Conservation (phyloP, 2,113 vertebrate species). For the Albula glossodonta region DNA sequence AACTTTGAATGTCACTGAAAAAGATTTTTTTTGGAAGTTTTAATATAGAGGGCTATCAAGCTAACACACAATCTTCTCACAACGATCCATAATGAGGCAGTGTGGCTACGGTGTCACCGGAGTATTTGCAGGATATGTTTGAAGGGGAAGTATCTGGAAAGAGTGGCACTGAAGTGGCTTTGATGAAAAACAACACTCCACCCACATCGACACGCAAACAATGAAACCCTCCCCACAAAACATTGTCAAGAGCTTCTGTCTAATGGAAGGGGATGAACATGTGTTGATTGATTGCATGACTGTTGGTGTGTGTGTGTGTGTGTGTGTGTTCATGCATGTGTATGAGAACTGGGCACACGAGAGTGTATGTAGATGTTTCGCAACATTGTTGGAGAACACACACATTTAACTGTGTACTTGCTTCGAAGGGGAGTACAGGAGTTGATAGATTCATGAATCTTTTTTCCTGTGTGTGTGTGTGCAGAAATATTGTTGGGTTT, state of each 20-base stretch:
- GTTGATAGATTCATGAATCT: constrained; percentile 43
- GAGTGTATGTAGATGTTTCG: constrained; percentile 20
- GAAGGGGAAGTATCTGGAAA: neutral
- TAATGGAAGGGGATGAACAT: constrained; percentile 1
- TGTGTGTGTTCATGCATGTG: neutral
- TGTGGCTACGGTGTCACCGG: neutral
- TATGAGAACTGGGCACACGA: no score
- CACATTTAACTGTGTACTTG: constrained; percentile 3
- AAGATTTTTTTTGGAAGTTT: neutral
- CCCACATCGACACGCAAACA: constrained; percentile 1
- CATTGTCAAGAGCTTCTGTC: constrained; percentile 9
- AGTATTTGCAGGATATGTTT: neutral
- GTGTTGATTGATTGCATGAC: constrained; percentile 15
- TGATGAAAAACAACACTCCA: constrained; percentile 13
- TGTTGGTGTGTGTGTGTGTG: constrained; percentile 19
- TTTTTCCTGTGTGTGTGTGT: constrained; percentile 49
- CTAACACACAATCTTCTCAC: neutral
- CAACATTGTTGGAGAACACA: neutral
- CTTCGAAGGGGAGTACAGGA: constrained; percentile 37
- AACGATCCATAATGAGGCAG: neutral
- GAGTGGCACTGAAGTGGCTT: constrained; percentile 1
- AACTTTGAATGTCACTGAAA: neutral
- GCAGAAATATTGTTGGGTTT: constrained; percentile 54
- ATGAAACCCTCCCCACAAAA: neutral
- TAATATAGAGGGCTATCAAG: neutral